These are phyloP conservation scores for Edolisoma coerulescens DNA, from an alignment of 2,113 vertebrate genomes.

Conservation along the genomic window DNA sequence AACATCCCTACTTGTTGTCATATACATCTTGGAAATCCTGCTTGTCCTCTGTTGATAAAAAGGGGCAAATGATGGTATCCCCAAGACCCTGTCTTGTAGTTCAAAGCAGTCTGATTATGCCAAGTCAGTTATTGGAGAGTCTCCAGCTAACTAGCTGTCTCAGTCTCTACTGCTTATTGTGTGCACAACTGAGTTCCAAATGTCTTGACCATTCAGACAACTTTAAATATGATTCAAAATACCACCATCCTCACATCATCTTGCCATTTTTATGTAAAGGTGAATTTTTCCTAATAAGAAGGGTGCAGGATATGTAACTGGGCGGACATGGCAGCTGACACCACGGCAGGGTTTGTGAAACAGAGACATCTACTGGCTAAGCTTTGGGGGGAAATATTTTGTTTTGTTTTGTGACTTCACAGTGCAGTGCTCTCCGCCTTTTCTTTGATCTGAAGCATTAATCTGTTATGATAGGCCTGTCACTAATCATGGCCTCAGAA, in stretches of 20 bases:
- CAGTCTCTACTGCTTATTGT: neutral
- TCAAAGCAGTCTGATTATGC: neutral
- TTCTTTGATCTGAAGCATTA: slow-evolving; percentile 47
- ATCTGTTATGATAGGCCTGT: slow-evolving; percentile 35
- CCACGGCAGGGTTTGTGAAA: slow-evolving; percentile 31
- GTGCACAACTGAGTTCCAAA: neutral
- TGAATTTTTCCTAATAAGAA: neutral
- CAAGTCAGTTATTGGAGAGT: neutral
- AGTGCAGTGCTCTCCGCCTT: neutral
- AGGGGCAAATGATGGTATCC: neutral
- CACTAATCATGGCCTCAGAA: slow-evolving; percentile 41
- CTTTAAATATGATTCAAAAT: neutral
- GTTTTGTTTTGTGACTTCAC: neutral
- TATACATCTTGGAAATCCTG: neutral
- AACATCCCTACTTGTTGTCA: neutral
- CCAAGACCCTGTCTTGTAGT: neutral
- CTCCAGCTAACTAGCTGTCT: neutral
- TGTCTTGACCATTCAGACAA: neutral
- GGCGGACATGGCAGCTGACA: neutral
- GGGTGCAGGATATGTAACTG: neutral
- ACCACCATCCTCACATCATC: neutral
- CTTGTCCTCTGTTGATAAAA: neutral
- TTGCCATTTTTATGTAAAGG: neutral
- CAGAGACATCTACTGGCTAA: slow-evolving; percentile 69
- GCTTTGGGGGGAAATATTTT: neutral